Conservation (phyloP, 2,888 invertebrate genomes). For the Cybosia mesomella region DNA sequence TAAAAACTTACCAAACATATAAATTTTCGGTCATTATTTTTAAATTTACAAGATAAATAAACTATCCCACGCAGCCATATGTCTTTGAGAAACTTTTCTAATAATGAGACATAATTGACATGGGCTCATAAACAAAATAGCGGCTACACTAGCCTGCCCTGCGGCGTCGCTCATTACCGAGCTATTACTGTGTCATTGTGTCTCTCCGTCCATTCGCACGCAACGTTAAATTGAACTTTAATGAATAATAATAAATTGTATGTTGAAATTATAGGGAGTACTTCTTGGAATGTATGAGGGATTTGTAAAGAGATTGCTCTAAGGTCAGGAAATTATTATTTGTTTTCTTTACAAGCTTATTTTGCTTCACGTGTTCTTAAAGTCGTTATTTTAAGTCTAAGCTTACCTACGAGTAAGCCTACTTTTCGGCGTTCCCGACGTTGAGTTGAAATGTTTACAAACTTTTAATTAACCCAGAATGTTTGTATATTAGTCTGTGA, state of each 20-base stretch:
- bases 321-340: not conserved
- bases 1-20: not conserved
- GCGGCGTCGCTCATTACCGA: constrained; percentile 51
- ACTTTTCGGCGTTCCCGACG: not conserved
- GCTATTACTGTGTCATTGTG: constrained; percentile 49
- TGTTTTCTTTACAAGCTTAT: not conserved
- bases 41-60: constrained; percentile 42
- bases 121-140: constrained; percentile 16
- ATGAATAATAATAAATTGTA: constrained; percentile 17
- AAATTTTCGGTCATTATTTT: constrained; percentile 22
- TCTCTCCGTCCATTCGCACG: constrained; percentile 31
- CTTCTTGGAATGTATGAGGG: not conserved
- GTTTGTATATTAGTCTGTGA: no score
- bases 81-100: constrained; percentile 13
- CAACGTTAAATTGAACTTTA: constrained; percentile 20
- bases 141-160: constrained; percentile 30
- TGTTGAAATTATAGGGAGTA: constrained; percentile 5
- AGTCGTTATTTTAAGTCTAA: not conserved
- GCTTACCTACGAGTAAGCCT: no score
- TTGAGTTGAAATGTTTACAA: no score
- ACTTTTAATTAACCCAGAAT: no score
- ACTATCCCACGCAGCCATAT: constrained; percentile 35
- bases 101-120: constrained; percentile 28
- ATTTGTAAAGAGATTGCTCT: not conserved
- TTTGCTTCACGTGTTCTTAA: not conserved